These are phyloP conservation scores for Larimichthys crocea DNA, from an alignment of 2,113 vertebrate genomes.

Conservation along the genomic window DNA sequence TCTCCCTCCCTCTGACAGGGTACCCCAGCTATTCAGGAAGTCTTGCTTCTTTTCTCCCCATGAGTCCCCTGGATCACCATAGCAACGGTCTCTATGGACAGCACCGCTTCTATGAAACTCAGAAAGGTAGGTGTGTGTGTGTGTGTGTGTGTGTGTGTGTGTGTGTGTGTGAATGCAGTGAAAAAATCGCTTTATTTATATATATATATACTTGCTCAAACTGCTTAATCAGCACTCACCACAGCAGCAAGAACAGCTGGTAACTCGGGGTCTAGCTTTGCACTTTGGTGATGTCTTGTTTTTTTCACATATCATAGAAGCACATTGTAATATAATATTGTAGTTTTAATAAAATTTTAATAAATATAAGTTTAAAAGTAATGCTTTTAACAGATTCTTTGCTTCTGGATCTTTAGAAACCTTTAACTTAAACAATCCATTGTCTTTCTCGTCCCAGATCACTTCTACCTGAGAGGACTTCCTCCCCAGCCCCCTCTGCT, in stretches of 20 bases:
- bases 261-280: background rate
- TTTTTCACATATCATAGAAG: background rate
- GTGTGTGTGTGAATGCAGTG: constrained; percentile 30
- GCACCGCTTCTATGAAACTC: constrained; percentile 96
- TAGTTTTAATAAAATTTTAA: background rate
- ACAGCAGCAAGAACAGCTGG: constrained; percentile 25
- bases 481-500: constrained; percentile 92
- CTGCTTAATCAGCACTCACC: constrained; percentile 54
- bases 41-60: constrained; percentile 96
- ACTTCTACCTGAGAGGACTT: constrained; percentile 96
- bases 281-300: constrained; percentile 4
- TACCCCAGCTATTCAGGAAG: constrained; percentile 97
- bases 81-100: constrained; percentile 96
- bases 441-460: constrained; percentile 83
- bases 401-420: background rate
- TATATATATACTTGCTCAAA: constrained; percentile 1
- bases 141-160: constrained; percentile 63
- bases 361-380: background rate
- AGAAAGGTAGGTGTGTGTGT: constrained; percentile 86
- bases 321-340: background rate
- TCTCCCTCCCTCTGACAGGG: constrained; percentile 82
- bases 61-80: constrained; percentile 98
- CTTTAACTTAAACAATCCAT: background rate
- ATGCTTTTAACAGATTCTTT: background rate
- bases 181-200: constrained; percentile 9